Evolutionary conservation across 2,797 vertebrate species (phyloP), one percentile per base, ranked within the genome.

Genomic region (Takifugu rubripes): DNA sequence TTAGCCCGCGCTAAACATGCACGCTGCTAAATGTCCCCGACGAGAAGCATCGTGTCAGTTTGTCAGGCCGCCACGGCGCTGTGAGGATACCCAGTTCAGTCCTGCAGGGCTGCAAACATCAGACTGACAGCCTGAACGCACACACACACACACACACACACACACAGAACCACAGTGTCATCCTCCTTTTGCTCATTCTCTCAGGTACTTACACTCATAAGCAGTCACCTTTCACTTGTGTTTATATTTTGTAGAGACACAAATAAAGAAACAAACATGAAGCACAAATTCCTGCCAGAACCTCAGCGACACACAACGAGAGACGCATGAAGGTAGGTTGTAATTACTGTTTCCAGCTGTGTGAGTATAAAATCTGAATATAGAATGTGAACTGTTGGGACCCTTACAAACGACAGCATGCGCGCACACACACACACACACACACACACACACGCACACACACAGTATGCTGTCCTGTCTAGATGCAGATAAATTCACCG

Each of bases 321-420:
- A 43, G 40, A 9, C 26, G 52, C 40, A 49, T 48, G 51, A 54
- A 61, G 36, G 56, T 63, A 43, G 70, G 66, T 69, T 66, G 43
- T 66, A 73, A 70, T 78, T 72, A 74, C 67, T 54, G 46, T 61
- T 64, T 71, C 60, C 52, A 44, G 64, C 64, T 82, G 68, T 53
- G 44, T 56, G 59, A 66, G 69, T 59, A 57, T 62, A 43, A 75
- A 65, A 31, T 50, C 27, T 75, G 69, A 6, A 45, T 64, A 57
- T 55, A 72, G 42, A 62, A 49, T 25, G 33, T 56, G 56, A 50
- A 54, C 55, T 16, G 56, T 59, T 63, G 61, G 71, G 56, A 74
- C 49, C 66, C 53, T 56, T 54, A 50, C 36, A 66, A 74, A 74
- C 54, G 54, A 61, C 11, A 17, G 9, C 25, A 5, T 26, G 51